Percentiles rank a stretch among this genome's conserved stretches.
phyloP scores from a whole-genome alignment of 2,797 vertebrate species.

The Microcaecilia unicolor region DNA sequence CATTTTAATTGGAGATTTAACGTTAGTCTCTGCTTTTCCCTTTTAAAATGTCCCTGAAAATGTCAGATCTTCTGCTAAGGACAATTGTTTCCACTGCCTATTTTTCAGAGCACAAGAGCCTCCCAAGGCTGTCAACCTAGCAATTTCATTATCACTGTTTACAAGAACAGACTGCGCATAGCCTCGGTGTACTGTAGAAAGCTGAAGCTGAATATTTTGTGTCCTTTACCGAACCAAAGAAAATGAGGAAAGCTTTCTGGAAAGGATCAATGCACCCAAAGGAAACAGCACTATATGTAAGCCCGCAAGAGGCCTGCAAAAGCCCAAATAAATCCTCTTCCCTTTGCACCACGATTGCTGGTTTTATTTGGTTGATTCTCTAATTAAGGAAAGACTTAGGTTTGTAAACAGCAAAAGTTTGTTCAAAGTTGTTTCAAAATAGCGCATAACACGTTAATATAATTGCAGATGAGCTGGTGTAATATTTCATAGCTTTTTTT shows the following conservation, averaged over 20 bases:
- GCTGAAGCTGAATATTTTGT: too few species aligned
- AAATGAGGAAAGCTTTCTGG: not conserved
- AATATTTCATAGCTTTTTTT: not conserved
- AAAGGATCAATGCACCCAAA: not conserved
- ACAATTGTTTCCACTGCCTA: too few species aligned
- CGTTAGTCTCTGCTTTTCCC: too few species aligned
- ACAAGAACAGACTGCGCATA: too few species aligned
- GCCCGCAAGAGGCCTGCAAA: not conserved
- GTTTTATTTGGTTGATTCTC: conserved; percentile 19
- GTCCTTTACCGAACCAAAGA: not conserved
- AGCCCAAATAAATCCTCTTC: rapidly evolving
- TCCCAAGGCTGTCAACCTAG: too few species aligned
- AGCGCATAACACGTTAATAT: conserved; percentile 18
- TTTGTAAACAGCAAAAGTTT: conserved; percentile 25
- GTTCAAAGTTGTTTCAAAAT: conserved; percentile 17
- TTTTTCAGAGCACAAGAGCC: too few species aligned
- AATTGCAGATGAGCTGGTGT: conserved; percentile 8
- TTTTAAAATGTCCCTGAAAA: too few species aligned
- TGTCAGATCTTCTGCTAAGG: too few species aligned
- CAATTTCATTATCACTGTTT: too few species aligned
- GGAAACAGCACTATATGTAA: not conserved
- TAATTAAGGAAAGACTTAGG: conserved; percentile 30
- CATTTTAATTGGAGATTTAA: too few species aligned
- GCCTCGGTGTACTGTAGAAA: too few species aligned
- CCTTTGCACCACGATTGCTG: not conserved